A percentile compares a stretch with the other conserved stretches of the same genome.
phyloP scores from a whole-genome alignment of 2,888 invertebrate species.

The Gortyna flavago region DNA sequence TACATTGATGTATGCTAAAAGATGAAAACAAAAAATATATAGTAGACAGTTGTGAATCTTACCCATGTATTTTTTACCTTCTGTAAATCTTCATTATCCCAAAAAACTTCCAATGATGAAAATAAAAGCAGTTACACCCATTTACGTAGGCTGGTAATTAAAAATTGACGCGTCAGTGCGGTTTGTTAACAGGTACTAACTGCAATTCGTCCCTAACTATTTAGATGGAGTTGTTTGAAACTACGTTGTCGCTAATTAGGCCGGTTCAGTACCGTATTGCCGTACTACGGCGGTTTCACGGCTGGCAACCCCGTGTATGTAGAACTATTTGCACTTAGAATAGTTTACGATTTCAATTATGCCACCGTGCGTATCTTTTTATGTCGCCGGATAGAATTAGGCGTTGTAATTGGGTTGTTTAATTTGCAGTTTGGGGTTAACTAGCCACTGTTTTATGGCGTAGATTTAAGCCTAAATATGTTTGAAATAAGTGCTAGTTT shows the following conservation, averaged over 20 bases:
- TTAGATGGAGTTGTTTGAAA: conserved; percentile 72
- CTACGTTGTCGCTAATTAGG: conserved; percentile 75
- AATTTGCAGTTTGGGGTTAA: conserved; percentile 26
- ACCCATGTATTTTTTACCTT: not conserved
- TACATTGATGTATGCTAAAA: not conserved
- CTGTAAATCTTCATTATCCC: not conserved
- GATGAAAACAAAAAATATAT: not conserved
- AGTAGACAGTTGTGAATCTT: no score
- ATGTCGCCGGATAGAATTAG: conserved; percentile 40
- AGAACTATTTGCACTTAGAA: conserved; percentile 52
- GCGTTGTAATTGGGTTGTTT: conserved; percentile 19
- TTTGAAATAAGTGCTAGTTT: not conserved
- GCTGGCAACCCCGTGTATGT: conserved; percentile 16
- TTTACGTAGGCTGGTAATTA: conserved; percentile 67
- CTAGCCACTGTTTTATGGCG: not conserved
- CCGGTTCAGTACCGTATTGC: conserved; percentile 57
- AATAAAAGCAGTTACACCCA: conserved; percentile 25
- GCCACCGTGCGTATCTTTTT: conserved; percentile 43
- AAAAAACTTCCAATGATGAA: not conserved
- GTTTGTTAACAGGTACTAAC: conserved; percentile 46
- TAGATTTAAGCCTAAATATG: not conserved
- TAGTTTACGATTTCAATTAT: conserved; percentile 61
- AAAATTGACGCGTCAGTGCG: conserved; percentile 73
- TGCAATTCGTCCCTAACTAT: conserved; percentile 65
- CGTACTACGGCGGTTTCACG: conserved; percentile 63